Conservation (phyloP, 2,888 invertebrate genomes). For the Copidosoma aretas region DNA sequence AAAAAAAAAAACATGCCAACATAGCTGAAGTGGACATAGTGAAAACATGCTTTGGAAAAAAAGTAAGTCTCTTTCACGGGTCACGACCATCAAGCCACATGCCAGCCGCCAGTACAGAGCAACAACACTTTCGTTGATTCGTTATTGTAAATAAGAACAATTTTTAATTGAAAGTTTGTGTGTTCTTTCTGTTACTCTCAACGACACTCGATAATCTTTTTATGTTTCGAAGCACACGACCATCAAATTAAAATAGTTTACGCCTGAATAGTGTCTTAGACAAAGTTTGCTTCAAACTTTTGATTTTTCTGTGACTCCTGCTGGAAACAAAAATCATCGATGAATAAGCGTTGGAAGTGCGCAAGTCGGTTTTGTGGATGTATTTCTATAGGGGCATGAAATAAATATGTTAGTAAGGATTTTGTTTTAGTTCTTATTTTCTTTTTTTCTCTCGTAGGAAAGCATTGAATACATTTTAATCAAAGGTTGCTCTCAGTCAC, state of each 20-base stretch:
- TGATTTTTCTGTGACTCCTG: constrained; percentile 9
- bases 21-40: constrained; percentile 35
- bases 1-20: constrained; percentile 41
- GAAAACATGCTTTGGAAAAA: constrained; percentile 45
- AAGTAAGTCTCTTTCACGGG: constrained; percentile 27
- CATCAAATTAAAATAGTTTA: neutral
- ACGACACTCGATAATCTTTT: neutral
- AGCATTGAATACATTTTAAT: constrained; percentile 60
- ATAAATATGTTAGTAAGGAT: constrained; percentile 55
- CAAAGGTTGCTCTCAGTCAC: constrained; percentile 45
- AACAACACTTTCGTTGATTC: neutral
- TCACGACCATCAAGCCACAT: constrained; percentile 45
- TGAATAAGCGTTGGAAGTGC: constrained; percentile 23
- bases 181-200: constrained; percentile 1
- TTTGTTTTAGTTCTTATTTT: neutral
- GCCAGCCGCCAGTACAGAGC: constrained; percentile 32
- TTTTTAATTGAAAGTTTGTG: neutral
- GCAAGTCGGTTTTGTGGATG: neutral
- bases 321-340: constrained; percentile 18
- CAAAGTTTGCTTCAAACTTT: constrained; percentile 26
- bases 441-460: constrained; percentile 49
- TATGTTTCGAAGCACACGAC: neutral
- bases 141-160: neutral
- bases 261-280: constrained; percentile 12
- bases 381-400: constrained; percentile 42